These are phyloP conservation scores for Limonius californicus DNA, from an alignment of 1,140 invertebrate species.

Conservation along the genomic window DNA sequence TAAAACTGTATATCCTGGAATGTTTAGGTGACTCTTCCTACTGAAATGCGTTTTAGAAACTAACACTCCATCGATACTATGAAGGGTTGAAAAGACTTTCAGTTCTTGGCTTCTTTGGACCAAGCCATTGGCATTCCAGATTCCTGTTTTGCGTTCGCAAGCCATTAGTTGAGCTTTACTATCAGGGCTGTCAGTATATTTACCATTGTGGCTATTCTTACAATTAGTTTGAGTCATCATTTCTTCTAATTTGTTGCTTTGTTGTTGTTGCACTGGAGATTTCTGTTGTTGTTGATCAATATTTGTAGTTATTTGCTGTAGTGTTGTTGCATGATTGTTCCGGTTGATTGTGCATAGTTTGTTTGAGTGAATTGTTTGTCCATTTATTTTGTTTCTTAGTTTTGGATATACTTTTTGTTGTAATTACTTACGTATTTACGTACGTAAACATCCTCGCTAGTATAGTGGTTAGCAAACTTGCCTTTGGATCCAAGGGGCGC, in stretches of 20 bases:
- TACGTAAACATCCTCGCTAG: no score
- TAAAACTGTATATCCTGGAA: constrained; percentile 25
- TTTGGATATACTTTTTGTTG: neutral
- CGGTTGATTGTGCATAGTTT: no score
- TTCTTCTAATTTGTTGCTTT: constrained; percentile 9
- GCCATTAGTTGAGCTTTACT: no score
- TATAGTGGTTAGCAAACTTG: no score
- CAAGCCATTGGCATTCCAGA: constrained; percentile 32
- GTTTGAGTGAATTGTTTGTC: neutral
- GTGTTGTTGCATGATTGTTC: no score
- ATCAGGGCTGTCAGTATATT: constrained; percentile 21
- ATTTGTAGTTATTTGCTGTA: no score
- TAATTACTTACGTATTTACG: neutral
- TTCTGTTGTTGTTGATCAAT: no score
- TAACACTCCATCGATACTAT: constrained; percentile 26
- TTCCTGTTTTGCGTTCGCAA: constrained; percentile 1
- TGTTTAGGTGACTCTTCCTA: constrained; percentile 17
- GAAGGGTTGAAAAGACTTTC: constrained; percentile 17
- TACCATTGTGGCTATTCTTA: constrained; percentile 17
- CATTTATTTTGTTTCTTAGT: neutral
- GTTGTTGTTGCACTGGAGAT: neutral
- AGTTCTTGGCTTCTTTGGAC: no score
- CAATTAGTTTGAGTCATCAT: constrained; percentile 7
- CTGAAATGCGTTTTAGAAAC: constrained; percentile 26
- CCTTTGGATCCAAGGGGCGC: no score